Evolutionary conservation across 92 coral and sea anemone genomes (phyloP).

Genomic region (Phenganax stokvisi): DNA sequence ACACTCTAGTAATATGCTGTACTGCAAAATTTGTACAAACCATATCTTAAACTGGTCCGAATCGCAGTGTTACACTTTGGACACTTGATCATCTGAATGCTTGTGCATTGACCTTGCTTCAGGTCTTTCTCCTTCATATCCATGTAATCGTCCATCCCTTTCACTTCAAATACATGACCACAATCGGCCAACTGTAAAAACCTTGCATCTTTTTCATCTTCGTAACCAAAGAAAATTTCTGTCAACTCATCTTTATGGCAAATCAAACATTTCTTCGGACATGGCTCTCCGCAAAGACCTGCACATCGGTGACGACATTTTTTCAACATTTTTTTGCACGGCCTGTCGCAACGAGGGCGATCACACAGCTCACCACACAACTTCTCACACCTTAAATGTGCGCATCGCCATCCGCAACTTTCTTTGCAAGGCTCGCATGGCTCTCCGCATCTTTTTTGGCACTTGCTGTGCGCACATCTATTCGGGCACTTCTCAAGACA

Average conservation of each 20-base stretch:
- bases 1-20: no score
- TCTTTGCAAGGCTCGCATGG: constrained; percentile 67
- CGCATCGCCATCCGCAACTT: constrained; percentile 69
- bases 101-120: constrained; percentile 32
- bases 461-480: constrained; percentile 78
- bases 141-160: constrained; percentile 74
- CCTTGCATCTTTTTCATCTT: constrained; percentile 74
- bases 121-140: constrained; percentile 51
- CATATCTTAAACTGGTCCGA: constrained; percentile 81
- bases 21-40: constrained; percentile 22
- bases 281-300: constrained; percentile 90
- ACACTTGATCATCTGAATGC: constrained; percentile 63
- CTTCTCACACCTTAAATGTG: constrained; percentile 54
- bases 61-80: constrained; percentile 74
- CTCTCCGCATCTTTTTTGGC: constrained; percentile 67
- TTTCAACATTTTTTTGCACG: constrained; percentile 49
- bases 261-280: constrained; percentile 84
- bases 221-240: constrained; percentile 73
- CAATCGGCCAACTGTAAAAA: constrained; percentile 78
- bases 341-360: constrained; percentile 63
- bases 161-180: constrained; percentile 75
- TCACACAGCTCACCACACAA: constrained; percentile 74
- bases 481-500: constrained; percentile 64
- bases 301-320: constrained; percentile 70
- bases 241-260: constrained; percentile 83